Evolutionary conservation across 2,888 invertebrate species (phyloP), one percentile per base, ranked within the genome.

Genomic region (Hypolimnas misippus): DNA sequence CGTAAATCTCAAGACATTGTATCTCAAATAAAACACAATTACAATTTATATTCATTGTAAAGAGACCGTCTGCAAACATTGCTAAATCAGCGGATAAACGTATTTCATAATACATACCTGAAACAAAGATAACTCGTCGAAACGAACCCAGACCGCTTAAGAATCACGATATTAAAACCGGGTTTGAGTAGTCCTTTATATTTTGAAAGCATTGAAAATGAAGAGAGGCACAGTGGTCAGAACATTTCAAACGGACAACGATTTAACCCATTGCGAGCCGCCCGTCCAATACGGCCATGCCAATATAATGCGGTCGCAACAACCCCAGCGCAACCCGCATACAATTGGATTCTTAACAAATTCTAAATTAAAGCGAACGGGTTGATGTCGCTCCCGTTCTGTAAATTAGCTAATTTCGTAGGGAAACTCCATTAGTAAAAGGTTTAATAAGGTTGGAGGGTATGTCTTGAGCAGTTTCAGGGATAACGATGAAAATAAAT

Each of bases 311-410:
- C 80, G 83, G 85, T 84, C 82, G 72, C 82, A 81, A 81, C 82
- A 79, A 84, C 72, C 74, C 75, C 29, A 69, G 71, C 73, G 35
- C 72, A 63, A 67, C 73, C 81, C 78, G 78, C 76, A 75, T 81
- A 78, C 82, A 80, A 86, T 86, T 82, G 82, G 80, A 82, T 81
- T 85, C 84, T 86, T 85, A 82, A 84, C 82, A 75, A 63, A 59
- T 57, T 58, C 53, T 59, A 59, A 55, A 64, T 55, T 61, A 54
- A 46, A 29, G 29, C 58, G 25, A 51, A 62, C 40, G 14, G 35
- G 21, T 53, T 38, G 52, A 53, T 53, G 21, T 53, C 38, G 52
- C 29, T n/a, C 35, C 16, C 33, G 33, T 51, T 21, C 21, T 21
- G 38, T 38, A 17, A 53, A 53, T 38, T 35, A 38, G 38, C 38